Evolutionary conservation across 2,797 vertebrate genomes (phyloP).

Genomic region (Lithobates sylvaticus): DNA sequence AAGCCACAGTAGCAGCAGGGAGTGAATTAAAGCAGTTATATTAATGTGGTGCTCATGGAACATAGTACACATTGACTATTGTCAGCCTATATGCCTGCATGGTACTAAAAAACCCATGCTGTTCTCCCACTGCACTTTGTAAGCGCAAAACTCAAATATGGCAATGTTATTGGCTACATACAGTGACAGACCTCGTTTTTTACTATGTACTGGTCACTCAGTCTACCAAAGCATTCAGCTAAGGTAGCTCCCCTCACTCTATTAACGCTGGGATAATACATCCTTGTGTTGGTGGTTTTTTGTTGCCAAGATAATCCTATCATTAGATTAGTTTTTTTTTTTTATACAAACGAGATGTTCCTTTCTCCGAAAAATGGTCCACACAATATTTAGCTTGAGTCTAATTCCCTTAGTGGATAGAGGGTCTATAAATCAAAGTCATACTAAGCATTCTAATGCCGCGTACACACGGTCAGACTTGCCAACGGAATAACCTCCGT

Average conservation of each 20-base stretch:
- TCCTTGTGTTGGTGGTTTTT: constrained; percentile 28
- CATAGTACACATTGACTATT: constrained; percentile 66
- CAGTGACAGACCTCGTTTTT: constrained; percentile 9
- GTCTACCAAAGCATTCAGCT: constrained; percentile 47
- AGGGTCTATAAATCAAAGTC: not conserved
- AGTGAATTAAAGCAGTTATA: constrained; percentile 69
- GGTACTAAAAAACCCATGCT: constrained; percentile 39
- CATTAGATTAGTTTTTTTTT: constrained; percentile 20
- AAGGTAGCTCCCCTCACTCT: not conserved
- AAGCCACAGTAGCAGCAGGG: constrained; percentile 67
- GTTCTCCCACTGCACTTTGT: constrained; percentile 18
- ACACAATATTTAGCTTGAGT: not conserved
- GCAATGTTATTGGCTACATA: constrained; percentile 32
- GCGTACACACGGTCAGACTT: too few relatives aligned
- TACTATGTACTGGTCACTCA: constrained; percentile 15
- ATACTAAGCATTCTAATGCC: not conserved
- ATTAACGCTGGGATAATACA: constrained; percentile 27
- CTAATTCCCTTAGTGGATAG: constrained; percentile 4
- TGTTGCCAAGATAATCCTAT: constrained; percentile 5
- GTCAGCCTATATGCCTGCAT: constrained; percentile 20
- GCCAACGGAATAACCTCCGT: too few relatives aligned
- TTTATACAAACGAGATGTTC: not conserved
- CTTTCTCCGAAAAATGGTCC: not conserved
- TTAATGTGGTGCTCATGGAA: constrained; percentile 69
- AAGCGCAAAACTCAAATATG: constrained; percentile 7